Percentiles rank a stretch among this genome's conserved stretches.
phyloP scores from a whole-genome alignment of 2,797 vertebrate genomes.

The Arctocebus calabarensis region DNA sequence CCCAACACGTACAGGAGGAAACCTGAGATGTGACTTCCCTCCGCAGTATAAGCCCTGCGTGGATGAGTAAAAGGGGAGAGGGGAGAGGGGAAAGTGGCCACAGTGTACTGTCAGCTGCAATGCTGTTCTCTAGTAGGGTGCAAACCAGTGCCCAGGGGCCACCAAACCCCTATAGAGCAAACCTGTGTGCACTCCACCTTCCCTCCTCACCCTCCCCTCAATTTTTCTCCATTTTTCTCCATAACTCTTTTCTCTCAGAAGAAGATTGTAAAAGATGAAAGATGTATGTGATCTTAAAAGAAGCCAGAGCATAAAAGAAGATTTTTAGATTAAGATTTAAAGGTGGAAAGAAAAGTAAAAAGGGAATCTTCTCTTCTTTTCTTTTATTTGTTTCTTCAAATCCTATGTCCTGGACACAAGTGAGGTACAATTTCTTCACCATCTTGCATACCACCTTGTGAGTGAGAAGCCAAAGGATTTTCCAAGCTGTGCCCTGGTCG shows the following conservation, averaged over 20 bases:
- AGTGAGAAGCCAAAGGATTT: background rate
- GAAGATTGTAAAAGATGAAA: background rate
- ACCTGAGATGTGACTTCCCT: background rate
- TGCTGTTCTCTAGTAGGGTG: background rate
- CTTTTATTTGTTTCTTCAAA: background rate
- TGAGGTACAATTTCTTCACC: background rate
- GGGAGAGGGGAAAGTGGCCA: background rate
- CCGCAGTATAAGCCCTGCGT: background rate
- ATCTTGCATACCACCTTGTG: background rate
- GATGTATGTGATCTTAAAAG: too few species aligned
- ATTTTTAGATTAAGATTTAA: conserved; percentile 27
- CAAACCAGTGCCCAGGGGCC: background rate
- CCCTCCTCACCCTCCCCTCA: background rate
- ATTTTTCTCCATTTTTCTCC: background rate
- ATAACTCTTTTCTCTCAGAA: background rate
- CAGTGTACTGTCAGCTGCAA: background rate
- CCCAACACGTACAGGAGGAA: background rate
- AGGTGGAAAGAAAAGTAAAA: background rate
- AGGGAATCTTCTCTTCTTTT: background rate
- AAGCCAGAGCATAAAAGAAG: background rate
- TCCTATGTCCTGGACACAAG: background rate
- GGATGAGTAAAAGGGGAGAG: too few species aligned
- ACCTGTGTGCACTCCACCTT: background rate
- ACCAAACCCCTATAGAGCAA: background rate
- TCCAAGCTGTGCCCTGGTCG: background rate